Evolutionary conservation across 1,140 invertebrate genomes (phyloP).

Genomic region (Arctopsyche grandis): DNA sequence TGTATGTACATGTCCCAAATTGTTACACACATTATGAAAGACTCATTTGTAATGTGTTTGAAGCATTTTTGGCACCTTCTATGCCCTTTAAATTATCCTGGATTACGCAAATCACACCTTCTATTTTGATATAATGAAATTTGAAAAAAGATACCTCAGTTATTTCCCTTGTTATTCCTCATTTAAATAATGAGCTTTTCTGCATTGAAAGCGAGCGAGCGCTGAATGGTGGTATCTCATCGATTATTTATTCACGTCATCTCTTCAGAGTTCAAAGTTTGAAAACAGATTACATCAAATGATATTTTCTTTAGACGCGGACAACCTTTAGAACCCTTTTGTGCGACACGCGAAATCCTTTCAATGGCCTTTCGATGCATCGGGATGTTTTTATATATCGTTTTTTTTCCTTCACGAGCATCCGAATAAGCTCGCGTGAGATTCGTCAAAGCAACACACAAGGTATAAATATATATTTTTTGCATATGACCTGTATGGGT

Average conservation of each 20-base stretch:
- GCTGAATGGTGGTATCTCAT: slow-evolving; percentile 1
- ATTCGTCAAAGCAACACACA: too few species aligned
- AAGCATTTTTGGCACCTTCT: not conserved
- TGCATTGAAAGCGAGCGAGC: not conserved
- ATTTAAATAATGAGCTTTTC: slow-evolving; percentile 11
- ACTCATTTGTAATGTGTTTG: too few species aligned
- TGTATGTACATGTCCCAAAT: too few species aligned
- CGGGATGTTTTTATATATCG: not conserved
- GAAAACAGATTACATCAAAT: slow-evolving; percentile 22
- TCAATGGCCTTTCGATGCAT: slow-evolving; percentile 8
- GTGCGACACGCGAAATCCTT: not conserved
- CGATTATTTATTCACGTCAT: slow-evolving; percentile 7
- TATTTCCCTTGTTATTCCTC: too few species aligned
- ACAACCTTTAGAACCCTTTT: not conserved
- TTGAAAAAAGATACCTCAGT: too few species aligned
- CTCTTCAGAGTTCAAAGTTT: not conserved
- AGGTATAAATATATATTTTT: not conserved
- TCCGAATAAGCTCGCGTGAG: too few species aligned
- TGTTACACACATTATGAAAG: too few species aligned
- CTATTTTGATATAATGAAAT: too few species aligned
- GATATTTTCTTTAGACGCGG: slow-evolving; percentile 2
- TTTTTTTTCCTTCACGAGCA: too few species aligned
- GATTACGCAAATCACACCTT: too few species aligned
- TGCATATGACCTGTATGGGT: not conserved
- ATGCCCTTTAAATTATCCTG: too few species aligned